These are phyloP conservation scores for Nothobranchius kuhntae DNA, from an alignment of 2,113 vertebrate species.

Conservation along the genomic window DNA sequence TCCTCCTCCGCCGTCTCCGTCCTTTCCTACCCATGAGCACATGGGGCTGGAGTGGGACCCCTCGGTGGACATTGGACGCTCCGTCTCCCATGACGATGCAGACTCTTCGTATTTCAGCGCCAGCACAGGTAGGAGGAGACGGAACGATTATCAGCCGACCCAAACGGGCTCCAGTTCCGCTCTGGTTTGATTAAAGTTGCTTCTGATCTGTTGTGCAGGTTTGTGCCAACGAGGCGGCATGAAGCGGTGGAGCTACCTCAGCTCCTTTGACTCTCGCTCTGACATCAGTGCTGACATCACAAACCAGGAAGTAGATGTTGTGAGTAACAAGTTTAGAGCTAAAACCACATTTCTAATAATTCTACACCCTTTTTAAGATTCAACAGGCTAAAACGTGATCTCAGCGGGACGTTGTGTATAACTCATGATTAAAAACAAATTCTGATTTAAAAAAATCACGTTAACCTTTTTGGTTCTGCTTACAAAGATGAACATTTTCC, in stretches of 20 bases:
- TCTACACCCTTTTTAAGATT: no score
- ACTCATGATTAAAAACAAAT: no score
- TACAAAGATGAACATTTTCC: no score
- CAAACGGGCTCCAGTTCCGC: no score
- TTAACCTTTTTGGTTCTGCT: no score
- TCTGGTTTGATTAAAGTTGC: no score
- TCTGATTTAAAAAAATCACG: no score
- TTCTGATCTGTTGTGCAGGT: neutral
- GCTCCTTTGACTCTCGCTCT: conserved; percentile 46
- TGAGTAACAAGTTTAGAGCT: conserved; percentile 31
- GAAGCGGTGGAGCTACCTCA: conserved; percentile 64
- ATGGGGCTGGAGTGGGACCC: conserved; percentile 89
- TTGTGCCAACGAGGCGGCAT: conserved; percentile 7
- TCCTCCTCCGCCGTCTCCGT: conserved; percentile 18
- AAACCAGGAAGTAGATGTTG: conserved; percentile 41
- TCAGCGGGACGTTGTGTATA: no score
- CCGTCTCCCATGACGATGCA: conserved; percentile 71
- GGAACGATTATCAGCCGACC: neutral
- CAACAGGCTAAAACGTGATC: no score
- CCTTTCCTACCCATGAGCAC: conserved; percentile 64
- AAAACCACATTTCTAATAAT: no score
- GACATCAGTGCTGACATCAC: conserved; percentile 44
- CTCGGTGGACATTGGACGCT: conserved; percentile 84
- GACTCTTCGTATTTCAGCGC: conserved; percentile 76
- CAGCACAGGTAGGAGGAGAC: conserved; percentile 51